A percentile compares a stretch with the other conserved stretches of the same genome.
Evolutionary conservation across 2,113 vertebrate genomes (phyloP).

Genomic region (Romanogobio albipinnatus): DNA sequence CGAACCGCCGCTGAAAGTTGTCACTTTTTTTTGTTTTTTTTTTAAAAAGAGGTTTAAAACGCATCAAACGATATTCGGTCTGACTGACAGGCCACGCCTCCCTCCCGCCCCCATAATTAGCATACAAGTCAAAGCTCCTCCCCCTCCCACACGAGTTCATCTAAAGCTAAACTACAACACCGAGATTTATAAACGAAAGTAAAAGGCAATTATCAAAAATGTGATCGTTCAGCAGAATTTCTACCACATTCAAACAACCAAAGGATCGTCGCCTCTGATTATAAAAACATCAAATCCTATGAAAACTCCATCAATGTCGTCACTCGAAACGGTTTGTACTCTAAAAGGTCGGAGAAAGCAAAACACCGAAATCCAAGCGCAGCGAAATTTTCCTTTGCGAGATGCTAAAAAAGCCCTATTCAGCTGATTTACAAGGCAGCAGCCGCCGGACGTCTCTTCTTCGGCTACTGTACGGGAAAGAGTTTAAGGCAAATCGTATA

Average conservation of each 20-base stretch:
- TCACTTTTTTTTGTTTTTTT: constrained; percentile 48
- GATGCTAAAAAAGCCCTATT: constrained; percentile 88
- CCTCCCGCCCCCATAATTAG: constrained; percentile 58
- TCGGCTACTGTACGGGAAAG: constrained; percentile 84
- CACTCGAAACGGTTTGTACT: constrained; percentile 80
- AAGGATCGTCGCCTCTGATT: constrained; percentile 78
- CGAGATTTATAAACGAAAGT: constrained; percentile 76
- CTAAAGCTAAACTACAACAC: constrained; percentile 83
- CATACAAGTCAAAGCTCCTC: constrained; percentile 35
- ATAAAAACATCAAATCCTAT: constrained; percentile 90
- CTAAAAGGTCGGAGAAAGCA: constrained; percentile 76
- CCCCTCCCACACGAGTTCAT: constrained; percentile 64
- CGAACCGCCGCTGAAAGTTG: constrained; percentile 72
- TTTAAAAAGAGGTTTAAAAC: constrained; percentile 75
- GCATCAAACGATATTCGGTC: constrained; percentile 70
- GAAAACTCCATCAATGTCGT: constrained; percentile 86
- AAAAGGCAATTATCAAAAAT: constrained; percentile 88
- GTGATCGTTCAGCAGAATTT: constrained; percentile 87
- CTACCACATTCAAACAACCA: constrained; percentile 88
- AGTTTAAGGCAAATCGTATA: constrained; percentile 95
- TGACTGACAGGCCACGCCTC: constrained; percentile 70
- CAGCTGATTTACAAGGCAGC: constrained; percentile 90
- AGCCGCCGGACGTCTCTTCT: constrained; percentile 78
- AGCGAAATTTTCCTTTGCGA: constrained; percentile 82
- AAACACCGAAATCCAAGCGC: constrained; percentile 88